These are phyloP conservation scores for Tiliacea aurago DNA, from an alignment of 2,888 invertebrate species.

Conservation along the genomic window DNA sequence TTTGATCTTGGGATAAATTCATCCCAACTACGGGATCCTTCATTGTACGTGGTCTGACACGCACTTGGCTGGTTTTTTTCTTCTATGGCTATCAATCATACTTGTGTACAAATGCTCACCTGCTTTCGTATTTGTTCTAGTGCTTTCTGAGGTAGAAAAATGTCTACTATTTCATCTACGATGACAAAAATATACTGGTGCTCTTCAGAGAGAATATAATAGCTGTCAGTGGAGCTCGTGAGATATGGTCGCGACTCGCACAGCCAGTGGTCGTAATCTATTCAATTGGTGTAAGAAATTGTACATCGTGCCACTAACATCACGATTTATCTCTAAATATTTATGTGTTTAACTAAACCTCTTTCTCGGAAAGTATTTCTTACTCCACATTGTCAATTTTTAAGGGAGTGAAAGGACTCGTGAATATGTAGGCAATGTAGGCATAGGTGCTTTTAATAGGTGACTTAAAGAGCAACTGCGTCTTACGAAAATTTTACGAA, in stretches of 20 bases:
- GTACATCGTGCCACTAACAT: constrained; percentile 55
- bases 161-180: constrained; percentile 20
- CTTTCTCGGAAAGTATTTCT: background rate
- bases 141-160: constrained; percentile 15
- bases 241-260: constrained; percentile 59
- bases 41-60: too few species aligned
- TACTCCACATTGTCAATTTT: background rate
- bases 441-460: background rate
- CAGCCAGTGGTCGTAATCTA: constrained; percentile 63
- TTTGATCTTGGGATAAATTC: too few species aligned
- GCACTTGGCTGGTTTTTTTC: background rate
- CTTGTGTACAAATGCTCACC: constrained; percentile 16
- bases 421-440: background rate
- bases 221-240: constrained; percentile 38
- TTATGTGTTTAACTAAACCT: background rate
- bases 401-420: background rate
- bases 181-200: constrained; percentile 39
- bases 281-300: constrained; percentile 64
- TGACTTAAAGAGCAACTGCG: background rate
- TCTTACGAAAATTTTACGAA: background rate
- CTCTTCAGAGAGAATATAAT: constrained; percentile 39
- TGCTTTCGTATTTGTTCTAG: constrained; percentile 27
- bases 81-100: constrained; percentile 20
- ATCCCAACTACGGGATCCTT: too few species aligned
- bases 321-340: constrained; percentile 12